Evolutionary conservation across 2,797 vertebrate species (phyloP), one percentile per base, ranked within the genome.

Genomic region (Micrastur ruficollis): DNA sequence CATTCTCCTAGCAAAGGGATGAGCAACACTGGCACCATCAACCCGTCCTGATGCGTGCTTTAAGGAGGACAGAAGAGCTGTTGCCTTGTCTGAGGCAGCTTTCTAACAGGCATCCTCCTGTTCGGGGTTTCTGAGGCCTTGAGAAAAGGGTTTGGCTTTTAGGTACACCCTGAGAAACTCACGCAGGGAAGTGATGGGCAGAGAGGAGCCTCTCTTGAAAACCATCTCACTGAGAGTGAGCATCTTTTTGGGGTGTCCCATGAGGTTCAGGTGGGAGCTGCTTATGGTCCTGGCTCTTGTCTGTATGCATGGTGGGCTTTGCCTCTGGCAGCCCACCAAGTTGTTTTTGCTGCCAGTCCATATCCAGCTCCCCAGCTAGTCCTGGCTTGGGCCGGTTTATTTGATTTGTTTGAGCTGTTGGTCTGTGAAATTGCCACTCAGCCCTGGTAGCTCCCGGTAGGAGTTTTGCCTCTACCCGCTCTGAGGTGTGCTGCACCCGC

Each of bases 11-110:
- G 70, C 49, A 58, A 53, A 70, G 38, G 9, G 1, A 22, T 9
- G 2, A 52, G 71, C 44, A 8, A 42, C 4, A 1, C 1, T 0
- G 3, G 19, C 16, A 1, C 22, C 5, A 0, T 32, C 50, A 29
- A 55, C 44, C 65, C 3, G 0, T n/a, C 46, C 56, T 29, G 59
- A 14, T 0, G 3, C 0, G 0, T 0, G 0, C 3, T 32, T 42
- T 5, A 10, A 47, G 72, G 61, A 63, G 61, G 14, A 15, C n/a
- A n/a, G 52, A 8, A 81, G 23, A 81, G 36, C 21, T 59, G 29
- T 10, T 61, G 63, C 40, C 7, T 79, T 11, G 11, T 47, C 59
- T 1, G 1, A 18, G 44, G 14, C 10, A 34, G 14, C 29, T 85
- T 66, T 65, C 16, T 6, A 5, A 18, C 26, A 59, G 34, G 3